Conservation (phyloP, 2,797 vertebrate species). For the Centropyge bicolor region DNA sequence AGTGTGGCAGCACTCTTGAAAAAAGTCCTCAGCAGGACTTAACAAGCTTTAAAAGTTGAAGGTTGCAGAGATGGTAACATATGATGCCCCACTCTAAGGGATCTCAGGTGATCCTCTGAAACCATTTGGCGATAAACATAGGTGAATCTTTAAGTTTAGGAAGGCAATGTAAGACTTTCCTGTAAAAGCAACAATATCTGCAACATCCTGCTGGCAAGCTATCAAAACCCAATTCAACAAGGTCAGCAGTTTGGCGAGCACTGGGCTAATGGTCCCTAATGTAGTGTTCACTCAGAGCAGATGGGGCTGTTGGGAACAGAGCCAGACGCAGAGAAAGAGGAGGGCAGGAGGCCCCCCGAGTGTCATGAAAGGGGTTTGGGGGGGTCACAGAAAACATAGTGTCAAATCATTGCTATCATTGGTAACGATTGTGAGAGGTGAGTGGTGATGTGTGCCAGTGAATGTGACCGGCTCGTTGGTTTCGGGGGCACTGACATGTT, state of each 20-base stretch:
- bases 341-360: conserved; percentile 53
- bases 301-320: conserved; percentile 79
- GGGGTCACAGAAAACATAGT: conserved; percentile 65
- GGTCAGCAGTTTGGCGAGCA: conserved; percentile 67
- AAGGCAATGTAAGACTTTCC: conserved; percentile 31
- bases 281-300: conserved; percentile 79
- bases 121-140: conserved; percentile 15
- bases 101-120: conserved; percentile 23
- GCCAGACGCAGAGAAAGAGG: conserved; percentile 65
- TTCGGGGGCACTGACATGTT: conserved; percentile 48
- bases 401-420: conserved; percentile 68
- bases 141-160: conserved; percentile 18
- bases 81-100: background rate
- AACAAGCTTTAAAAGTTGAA: conserved; percentile 9
- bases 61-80: background rate
- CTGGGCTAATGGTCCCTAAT: conserved; percentile 74
- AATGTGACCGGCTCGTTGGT: conserved; percentile 31
- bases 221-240: conserved; percentile 60
- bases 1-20: background rate
- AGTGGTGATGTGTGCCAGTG: conserved; percentile 53
- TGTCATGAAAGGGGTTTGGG: conserved; percentile 36
- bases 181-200: conserved; percentile 43
- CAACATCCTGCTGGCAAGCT: conserved; percentile 44
- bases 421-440: conserved; percentile 61
- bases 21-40: background rate